A percentile compares a stretch with the other conserved stretches of the same genome.
These are phyloP conservation scores for Pteruthius melanotis DNA, from an alignment of 2,113 vertebrate genomes.

Conservation along the genomic window DNA sequence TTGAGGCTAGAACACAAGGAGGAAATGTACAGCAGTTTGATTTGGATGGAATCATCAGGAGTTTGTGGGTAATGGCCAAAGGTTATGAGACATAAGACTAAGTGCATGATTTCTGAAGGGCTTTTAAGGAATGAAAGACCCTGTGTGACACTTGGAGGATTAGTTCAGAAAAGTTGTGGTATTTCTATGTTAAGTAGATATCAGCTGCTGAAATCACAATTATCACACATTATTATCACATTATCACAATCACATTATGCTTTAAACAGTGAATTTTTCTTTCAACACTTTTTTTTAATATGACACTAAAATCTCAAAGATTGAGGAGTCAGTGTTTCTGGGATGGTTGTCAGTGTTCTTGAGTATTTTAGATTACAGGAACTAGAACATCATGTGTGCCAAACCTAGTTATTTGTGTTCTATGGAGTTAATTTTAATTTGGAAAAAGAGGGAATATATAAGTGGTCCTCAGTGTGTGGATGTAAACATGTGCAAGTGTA, in stretches of 20 bases:
- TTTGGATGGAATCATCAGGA: not conserved
- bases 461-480: constrained; percentile 28
- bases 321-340: not conserved
- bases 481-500: constrained; percentile 32
- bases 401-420: not conserved
- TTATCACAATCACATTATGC: not conserved
- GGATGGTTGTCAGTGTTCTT: not conserved
- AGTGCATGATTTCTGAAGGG: not conserved
- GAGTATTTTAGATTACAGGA: not conserved
- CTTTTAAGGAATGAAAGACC: not conserved
- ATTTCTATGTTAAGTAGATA: not conserved
- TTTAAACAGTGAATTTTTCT: not conserved
- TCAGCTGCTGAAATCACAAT: not conserved
- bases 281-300: not conserved
- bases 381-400: not conserved
- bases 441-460: not conserved
- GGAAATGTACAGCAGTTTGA: not conserved
- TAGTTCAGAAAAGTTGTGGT: not conserved
- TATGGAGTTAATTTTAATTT: not conserved
- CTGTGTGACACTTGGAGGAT: not conserved
- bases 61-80: not conserved
- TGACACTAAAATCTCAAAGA: not conserved
- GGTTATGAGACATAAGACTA: not conserved
- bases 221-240: too few species aligned
- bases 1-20: not conserved